Percentiles rank a stretch among this genome's conserved stretches.
These are phyloP conservation scores for Odontomyia ornata DNA, from an alignment of 2,888 invertebrate species.

Conservation along the genomic window DNA sequence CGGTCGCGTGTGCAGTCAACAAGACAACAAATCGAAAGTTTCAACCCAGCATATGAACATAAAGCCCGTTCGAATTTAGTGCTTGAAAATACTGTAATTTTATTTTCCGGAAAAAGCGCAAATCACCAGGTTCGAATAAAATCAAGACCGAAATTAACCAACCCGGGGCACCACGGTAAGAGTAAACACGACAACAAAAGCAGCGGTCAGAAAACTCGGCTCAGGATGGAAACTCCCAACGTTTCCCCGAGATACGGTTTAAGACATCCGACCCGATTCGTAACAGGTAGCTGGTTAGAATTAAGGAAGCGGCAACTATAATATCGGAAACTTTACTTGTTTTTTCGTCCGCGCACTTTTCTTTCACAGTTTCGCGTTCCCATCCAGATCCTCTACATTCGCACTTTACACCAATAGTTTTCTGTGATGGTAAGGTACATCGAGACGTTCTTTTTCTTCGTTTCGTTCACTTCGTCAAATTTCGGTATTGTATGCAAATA, in stretches of 20 bases:
- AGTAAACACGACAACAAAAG: not conserved
- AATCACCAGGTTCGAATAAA: not conserved
- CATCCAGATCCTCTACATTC: not conserved
- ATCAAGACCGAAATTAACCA: no score
- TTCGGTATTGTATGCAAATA: not conserved
- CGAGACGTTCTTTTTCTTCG: not conserved
- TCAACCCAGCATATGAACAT: no score
- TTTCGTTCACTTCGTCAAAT: not conserved
- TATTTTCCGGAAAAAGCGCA: not conserved
- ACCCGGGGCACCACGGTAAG: not conserved
- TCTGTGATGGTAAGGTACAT: not conserved
- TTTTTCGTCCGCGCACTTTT: not conserved
- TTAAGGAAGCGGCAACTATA: not conserved
- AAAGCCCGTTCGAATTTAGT: no score
- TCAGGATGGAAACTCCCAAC: not conserved
- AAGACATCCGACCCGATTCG: not conserved
- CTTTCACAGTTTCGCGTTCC: slow-evolving; percentile 7
- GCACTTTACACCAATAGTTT: not conserved
- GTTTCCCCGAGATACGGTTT: not conserved
- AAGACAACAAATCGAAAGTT: no score
- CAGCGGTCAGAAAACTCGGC: not conserved
- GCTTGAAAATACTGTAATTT: not conserved
- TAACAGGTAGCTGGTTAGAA: not conserved
- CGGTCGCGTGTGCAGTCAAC: no score
- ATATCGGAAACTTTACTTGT: not conserved